Evolutionary conservation across 2,797 vertebrate species (phyloP).

Genomic region (Melanotaenia maccullochi): DNA sequence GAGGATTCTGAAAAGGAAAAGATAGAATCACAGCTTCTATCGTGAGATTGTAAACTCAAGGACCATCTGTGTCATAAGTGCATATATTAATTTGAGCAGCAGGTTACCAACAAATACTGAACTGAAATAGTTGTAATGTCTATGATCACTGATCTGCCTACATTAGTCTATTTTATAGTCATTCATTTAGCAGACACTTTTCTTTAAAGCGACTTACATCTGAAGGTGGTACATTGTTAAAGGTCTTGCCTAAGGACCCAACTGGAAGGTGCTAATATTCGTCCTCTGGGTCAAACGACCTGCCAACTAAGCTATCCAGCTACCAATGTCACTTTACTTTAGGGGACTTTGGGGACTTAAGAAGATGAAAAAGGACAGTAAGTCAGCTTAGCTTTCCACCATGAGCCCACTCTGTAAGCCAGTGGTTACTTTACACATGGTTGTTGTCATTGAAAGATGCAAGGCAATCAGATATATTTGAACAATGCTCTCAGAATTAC

Average conservation of each 20-base stretch:
- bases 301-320: no score
- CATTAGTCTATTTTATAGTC: background rate
- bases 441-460: background rate
- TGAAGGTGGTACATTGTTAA: no score
- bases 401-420: background rate
- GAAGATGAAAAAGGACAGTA: background rate
- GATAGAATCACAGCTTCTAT: background rate
- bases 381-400: background rate
- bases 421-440: background rate
- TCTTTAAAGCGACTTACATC: no score
- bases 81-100: background rate
- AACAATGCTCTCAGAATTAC: background rate
- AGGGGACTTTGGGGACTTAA: background rate
- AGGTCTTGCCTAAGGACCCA: no score
- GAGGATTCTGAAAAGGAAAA: background rate
- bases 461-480: background rate
- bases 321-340: no score
- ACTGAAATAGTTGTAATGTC: background rate
- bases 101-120: background rate
- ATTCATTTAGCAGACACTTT: no score
- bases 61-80: background rate
- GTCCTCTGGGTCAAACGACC: no score
- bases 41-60: background rate
- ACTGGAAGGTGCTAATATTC: no score
- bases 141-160: background rate